Evolutionary conservation across 2,113 vertebrate species (phyloP).

Genomic region (Melanotaenia duboulayi): DNA sequence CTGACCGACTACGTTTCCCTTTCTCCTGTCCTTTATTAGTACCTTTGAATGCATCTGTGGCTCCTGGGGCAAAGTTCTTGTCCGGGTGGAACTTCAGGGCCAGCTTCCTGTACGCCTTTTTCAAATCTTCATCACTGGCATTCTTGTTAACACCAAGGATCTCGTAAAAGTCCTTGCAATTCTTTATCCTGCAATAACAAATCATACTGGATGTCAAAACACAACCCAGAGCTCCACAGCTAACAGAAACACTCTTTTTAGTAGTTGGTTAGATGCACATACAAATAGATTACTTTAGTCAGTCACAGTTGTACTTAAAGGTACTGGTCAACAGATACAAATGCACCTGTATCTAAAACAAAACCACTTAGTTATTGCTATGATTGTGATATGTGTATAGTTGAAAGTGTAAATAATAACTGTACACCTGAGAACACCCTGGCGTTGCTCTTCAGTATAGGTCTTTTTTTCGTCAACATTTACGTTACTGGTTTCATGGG

Average conservation of each 20-base stretch:
- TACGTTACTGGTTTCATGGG: constrained; percentile 25
- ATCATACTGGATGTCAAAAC: not conserved
- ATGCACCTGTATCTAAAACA: too few relatives aligned
- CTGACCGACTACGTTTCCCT: not conserved
- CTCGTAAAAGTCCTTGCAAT: constrained; percentile 95
- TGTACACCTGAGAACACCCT: constrained; percentile 89
- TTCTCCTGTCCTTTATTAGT: not conserved
- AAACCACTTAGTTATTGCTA: too few relatives aligned
- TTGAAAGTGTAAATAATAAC: not conserved
- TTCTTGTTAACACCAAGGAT: constrained; percentile 89
- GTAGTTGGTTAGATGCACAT: not conserved
- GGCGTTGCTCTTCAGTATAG: constrained; percentile 91
- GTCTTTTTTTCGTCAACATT: constrained; percentile 80
- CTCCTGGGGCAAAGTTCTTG: constrained; percentile 95
- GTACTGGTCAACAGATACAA: not conserved
- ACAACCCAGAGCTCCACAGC: not conserved
- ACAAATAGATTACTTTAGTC: not conserved
- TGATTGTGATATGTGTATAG: too few relatives aligned
- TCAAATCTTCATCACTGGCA: constrained; percentile 92
- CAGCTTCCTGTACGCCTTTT: constrained; percentile 92
- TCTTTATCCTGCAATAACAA: constrained; percentile 87
- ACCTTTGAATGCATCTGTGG: constrained; percentile 98
- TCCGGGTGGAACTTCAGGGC: constrained; percentile 96
- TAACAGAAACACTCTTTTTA: not conserved
- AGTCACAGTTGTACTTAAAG: not conserved